Conservation (phyloP, 1,140 invertebrate species). For the Diorhabda elongata region DNA sequence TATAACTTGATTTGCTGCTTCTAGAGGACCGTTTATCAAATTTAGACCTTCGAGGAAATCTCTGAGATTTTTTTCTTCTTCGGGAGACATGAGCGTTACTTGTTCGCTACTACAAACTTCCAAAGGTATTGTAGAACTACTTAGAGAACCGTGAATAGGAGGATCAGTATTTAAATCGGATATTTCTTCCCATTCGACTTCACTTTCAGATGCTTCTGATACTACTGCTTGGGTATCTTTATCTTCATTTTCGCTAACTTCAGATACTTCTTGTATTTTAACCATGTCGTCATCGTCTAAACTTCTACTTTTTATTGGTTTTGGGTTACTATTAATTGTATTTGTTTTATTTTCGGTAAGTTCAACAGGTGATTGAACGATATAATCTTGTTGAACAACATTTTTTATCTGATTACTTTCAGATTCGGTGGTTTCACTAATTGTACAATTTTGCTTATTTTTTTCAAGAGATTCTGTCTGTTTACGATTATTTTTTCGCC, state of each 20-base stretch:
- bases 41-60: slow-evolving; percentile 59
- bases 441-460: neutral
- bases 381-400: slow-evolving; percentile 5
- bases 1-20: slow-evolving; percentile 31
- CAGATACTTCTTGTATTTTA: slow-evolving; percentile 52
- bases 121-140: slow-evolving; percentile 42
- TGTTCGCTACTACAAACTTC: slow-evolving; percentile 31
- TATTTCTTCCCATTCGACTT: slow-evolving; percentile 52
- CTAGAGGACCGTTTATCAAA: slow-evolving; percentile 47
- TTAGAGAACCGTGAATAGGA: slow-evolving; percentile 5
- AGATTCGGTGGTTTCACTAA: slow-evolving; percentile 4
- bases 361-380: slow-evolving; percentile 10
- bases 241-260: slow-evolving; percentile 38
- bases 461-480: slow-evolving; percentile 3
- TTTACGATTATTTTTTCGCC: slow-evolving; percentile 26
- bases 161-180: slow-evolving; percentile 27
- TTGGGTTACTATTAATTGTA: slow-evolving; percentile 37
- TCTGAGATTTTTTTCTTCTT: slow-evolving; percentile 50
- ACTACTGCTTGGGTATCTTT: slow-evolving; percentile 49
- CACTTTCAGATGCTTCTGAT: slow-evolving; percentile 53
- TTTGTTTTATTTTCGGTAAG: slow-evolving; percentile 13
- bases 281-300: slow-evolving; percentile 53
- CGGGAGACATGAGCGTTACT: slow-evolving; percentile 43
- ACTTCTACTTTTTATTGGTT: slow-evolving; percentile 52
- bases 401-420: slow-evolving; percentile 15